Conservation (phyloP, 2,797 vertebrate genomes). For the Karalla daura region DNA sequence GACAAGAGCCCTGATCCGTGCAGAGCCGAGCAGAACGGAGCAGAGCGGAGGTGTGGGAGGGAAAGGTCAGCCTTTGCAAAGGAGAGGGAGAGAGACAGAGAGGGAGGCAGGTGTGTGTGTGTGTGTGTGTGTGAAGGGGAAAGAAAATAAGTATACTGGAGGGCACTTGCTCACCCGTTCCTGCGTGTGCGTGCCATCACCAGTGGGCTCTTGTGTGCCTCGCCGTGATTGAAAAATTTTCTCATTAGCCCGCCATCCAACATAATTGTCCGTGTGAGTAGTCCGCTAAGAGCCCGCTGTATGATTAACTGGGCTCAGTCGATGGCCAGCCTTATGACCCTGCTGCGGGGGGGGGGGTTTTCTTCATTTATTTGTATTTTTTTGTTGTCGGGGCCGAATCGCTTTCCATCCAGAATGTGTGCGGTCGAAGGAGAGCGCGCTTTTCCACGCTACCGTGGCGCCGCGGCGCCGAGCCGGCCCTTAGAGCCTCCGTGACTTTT, state of each 20-base stretch:
- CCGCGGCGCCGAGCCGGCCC: too few relatives aligned
- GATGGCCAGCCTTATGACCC: slow-evolving; percentile 42
- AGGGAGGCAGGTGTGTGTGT: slow-evolving; percentile 14
- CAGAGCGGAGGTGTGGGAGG: slow-evolving; percentile 65
- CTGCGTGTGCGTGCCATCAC: slow-evolving; percentile 18
- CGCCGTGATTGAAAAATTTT: slow-evolving; percentile 47
- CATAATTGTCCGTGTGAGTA: slow-evolving; percentile 49
- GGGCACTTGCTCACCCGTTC: slow-evolving; percentile 1
- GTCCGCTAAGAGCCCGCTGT: slow-evolving; percentile 42
- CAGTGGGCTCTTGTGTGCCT: slow-evolving; percentile 32
- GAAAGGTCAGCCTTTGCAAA: slow-evolving; percentile 62
- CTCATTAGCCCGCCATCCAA: slow-evolving; percentile 54
- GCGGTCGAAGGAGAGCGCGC: neutral
- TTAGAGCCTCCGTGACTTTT: too few relatives aligned
- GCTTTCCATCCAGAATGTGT: slow-evolving; percentile 20
- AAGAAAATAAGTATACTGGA: slow-evolving; percentile 25
- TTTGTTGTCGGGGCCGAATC: too few relatives aligned
- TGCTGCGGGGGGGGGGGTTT: slow-evolving; percentile 14
- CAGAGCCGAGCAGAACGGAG: slow-evolving; percentile 41
- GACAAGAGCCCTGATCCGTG: slow-evolving; percentile 60
- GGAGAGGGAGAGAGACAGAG: slow-evolving; percentile 14
- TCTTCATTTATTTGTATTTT: neutral
- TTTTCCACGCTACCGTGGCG: too few relatives aligned
- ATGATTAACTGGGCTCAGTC: slow-evolving; percentile 51
- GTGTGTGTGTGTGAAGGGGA: slow-evolving; percentile 17